A percentile compares a stretch with the other conserved stretches of the same genome.
These are phyloP conservation scores for Saimiri boliviensis DNA, from an alignment of 2,113 vertebrate species.

Conservation along the genomic window DNA sequence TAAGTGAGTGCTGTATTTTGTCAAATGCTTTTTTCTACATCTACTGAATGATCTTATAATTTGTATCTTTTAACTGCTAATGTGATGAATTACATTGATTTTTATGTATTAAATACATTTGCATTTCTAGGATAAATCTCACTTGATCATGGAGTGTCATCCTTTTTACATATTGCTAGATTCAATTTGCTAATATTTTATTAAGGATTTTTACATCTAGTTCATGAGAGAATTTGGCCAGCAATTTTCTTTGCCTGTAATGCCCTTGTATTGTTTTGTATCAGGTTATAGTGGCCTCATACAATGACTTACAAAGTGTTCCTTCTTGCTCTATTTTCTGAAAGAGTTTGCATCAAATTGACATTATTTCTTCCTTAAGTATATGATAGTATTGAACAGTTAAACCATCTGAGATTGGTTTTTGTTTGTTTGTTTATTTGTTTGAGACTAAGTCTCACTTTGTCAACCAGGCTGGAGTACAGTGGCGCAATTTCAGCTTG, in stretches of 20 bases:
- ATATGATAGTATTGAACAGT: neutral
- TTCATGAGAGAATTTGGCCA: neutral
- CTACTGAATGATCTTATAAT: neutral
- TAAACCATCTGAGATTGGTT: neutral
- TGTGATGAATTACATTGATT: constrained; percentile 22
- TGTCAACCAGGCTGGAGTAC: too few relatives aligned
- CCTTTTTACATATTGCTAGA: neutral
- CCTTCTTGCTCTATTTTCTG: constrained; percentile 8
- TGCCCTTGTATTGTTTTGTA: neutral
- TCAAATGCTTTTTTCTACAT: constrained; percentile 12
- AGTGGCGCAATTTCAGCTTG: too few relatives aligned
- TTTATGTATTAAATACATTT: neutral
- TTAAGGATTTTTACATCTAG: neutral
- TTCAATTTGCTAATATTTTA: constrained; percentile 29
- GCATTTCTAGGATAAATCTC: constrained; percentile 6
- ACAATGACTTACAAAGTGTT: neutral
- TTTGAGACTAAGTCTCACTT: too few relatives aligned
- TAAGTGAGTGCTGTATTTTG: neutral
- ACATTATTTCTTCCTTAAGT: neutral
- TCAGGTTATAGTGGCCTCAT: neutral
- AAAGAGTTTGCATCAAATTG: neutral
- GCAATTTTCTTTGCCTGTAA: neutral
- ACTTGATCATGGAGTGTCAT: neutral
- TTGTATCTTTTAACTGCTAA: constrained; percentile 19
- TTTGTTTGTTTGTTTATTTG: too few relatives aligned